Base-by-base conservation (phyloP, 2,797 vertebrate genomes). In the Ficedula albicollis region DNA sequence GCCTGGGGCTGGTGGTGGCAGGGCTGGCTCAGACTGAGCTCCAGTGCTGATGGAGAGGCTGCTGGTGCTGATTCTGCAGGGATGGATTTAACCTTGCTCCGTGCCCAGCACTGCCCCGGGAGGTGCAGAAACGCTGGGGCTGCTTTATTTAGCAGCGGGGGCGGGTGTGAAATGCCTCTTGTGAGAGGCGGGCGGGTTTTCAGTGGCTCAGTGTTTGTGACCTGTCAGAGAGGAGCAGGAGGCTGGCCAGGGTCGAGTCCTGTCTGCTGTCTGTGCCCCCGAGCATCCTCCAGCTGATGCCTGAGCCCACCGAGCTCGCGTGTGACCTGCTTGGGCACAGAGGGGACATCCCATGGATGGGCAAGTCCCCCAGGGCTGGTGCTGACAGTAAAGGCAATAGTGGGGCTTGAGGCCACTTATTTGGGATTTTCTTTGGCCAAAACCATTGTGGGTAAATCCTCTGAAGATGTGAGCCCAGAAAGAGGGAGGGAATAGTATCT, bases 141-240 rank as follows among this genome's bases (percentile, higher is more conserved):
- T 44, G 81, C 90, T 94, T 91, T 89, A 94, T 95, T 95, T 84
- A 84, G 96, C 81, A 58, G 66, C 3, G 0, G 76, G 74, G 62
- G 51, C n/a, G 76, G 74, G 74, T 84, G 78, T 73, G 91, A 87
- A 92, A 91, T 58, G 75, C 43, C 74, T 79, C 72, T 20, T 23
- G 62, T 62, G 55, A 87, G 58, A 82, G 70, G 11, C 1, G 62
- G 70, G 38, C 0, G 51, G 39, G 36, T 15, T 87, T 52, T 12
- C 0, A 1, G 54, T 10, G 78, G 49, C 59, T 13, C 52, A 26
- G 56, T 0, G 12, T 26, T 81, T 4, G 20, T 34, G 89, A 77
- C 44, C 64, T 17, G 75, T 46, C 23, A 49, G 15, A 87, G 54
- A n/a, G 69, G 54, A 87, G 77, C 77, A 29, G 69, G 60, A 48